Conservation (phyloP, 2,113 vertebrate species). For the Mus spicilegus region DNA sequence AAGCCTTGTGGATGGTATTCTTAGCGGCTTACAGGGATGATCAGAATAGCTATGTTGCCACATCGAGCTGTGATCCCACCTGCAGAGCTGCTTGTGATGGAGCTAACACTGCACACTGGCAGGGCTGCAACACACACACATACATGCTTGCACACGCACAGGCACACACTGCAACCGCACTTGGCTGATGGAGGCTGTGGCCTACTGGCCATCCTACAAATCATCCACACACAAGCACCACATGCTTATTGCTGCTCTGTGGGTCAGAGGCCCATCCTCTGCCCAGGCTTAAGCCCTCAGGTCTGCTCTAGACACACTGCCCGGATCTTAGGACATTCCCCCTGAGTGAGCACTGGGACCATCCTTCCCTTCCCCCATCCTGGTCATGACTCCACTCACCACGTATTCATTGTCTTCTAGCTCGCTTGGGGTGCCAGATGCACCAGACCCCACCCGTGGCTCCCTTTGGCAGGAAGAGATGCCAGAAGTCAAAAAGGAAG, state of each 20-base stretch:
- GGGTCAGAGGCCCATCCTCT: background rate
- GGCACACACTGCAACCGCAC: fast-evolving
- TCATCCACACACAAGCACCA: background rate
- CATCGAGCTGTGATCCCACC: no score
- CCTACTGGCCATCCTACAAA: background rate
- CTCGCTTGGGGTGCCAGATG: background rate
- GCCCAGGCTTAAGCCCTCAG: background rate
- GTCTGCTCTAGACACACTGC: background rate
- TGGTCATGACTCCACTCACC: fast-evolving
- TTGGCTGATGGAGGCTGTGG: background rate
- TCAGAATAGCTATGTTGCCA: background rate
- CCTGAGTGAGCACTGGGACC: background rate
- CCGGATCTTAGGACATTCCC: background rate
- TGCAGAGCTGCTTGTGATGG: background rate
- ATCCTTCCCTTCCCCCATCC: fast-evolving
- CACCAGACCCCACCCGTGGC: background rate
- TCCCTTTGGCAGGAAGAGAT: constrained; percentile 57
- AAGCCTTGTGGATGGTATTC: background rate
- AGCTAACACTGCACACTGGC: background rate
- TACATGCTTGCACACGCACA: background rate
- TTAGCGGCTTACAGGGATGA: background rate
- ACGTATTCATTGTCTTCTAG: constrained; percentile 36
- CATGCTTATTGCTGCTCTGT: background rate
- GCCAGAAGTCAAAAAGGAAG: background rate
- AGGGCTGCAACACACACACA: background rate